These are phyloP conservation scores for Yponomeuta cagnagella DNA, from an alignment of 2,888 invertebrate genomes.

Conservation along the genomic window DNA sequence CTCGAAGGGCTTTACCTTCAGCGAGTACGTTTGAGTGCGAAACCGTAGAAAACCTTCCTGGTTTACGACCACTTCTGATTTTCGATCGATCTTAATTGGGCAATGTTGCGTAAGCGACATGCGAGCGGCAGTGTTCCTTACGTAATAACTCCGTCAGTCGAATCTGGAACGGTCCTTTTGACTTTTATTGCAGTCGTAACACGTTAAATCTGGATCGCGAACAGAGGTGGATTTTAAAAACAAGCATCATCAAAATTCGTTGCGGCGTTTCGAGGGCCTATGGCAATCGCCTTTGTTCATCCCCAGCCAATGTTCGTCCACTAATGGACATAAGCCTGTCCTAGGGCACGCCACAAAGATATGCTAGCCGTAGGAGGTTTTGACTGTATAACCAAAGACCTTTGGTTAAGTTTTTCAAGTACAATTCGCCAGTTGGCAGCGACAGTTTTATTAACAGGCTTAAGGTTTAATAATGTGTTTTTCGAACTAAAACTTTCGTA, in stretches of 20 bases:
- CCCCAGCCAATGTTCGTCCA: too few species aligned
- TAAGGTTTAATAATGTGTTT: too few species aligned
- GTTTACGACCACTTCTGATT: constrained; percentile 1
- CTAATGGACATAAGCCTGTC: too few species aligned
- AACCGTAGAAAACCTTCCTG: background rate
- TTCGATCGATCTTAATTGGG: background rate
- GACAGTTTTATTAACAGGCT: too few species aligned
- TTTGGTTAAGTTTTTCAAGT: too few species aligned
- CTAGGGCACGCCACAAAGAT: too few species aligned
- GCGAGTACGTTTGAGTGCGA: constrained; percentile 4
- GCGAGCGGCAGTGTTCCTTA: background rate
- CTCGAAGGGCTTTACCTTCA: constrained; percentile 62
- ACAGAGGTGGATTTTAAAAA: background rate
- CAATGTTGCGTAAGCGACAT: background rate
- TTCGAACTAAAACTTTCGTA: too few species aligned
- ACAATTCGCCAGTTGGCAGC: too few species aligned
- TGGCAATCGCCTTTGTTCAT: too few species aligned
- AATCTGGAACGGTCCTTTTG: background rate
- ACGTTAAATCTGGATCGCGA: background rate
- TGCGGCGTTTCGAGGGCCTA: background rate
- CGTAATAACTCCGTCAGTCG: background rate
- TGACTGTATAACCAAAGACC: too few species aligned
- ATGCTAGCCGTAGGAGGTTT: too few species aligned
- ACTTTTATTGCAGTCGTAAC: constrained; percentile 1
- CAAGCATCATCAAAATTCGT: background rate